A percentile compares a stretch with the other conserved stretches of the same genome.
These are phyloP conservation scores for Eunapius fragilis DNA, from an alignment of 37 sponge, comb jelly and placozoan species.

Conservation along the genomic window DNA sequence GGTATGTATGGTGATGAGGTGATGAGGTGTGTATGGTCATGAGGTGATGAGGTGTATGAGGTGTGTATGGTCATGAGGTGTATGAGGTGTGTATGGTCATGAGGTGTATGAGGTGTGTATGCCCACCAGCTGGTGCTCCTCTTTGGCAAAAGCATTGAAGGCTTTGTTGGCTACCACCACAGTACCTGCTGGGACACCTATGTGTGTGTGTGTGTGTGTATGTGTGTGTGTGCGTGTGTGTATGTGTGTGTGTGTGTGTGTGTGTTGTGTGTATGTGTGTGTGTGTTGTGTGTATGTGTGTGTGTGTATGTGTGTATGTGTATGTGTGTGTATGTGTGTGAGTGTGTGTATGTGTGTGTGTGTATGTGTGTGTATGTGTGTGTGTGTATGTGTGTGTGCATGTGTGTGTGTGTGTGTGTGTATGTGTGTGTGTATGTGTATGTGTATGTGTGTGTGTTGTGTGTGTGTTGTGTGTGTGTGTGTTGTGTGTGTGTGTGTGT, in stretches of 20 bases:
- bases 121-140: slow-evolving; percentile 85
- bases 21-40: no score
- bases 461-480: neutral
- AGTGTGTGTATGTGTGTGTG: neutral
- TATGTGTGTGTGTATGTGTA: neutral
- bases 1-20: no score
- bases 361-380: neutral
- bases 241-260: neutral
- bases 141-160: slow-evolving; percentile 75
- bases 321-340: neutral
- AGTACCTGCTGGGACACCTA: slow-evolving; percentile 90
- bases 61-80: no score
- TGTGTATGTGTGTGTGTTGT: no score
- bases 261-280: neutral
- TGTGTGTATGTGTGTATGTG: neutral
- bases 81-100: no score
- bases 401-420: neutral
- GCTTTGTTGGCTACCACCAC: slow-evolving; percentile 86
- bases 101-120: no score
- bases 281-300: no score
- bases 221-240: neutral
- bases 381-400: neutral
- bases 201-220: neutral
- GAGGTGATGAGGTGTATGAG: no score
- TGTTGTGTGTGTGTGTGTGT: neutral